Evolutionary conservation across 2,888 invertebrate species (phyloP).

Genomic region (Exephanes ischioxanthus): DNA sequence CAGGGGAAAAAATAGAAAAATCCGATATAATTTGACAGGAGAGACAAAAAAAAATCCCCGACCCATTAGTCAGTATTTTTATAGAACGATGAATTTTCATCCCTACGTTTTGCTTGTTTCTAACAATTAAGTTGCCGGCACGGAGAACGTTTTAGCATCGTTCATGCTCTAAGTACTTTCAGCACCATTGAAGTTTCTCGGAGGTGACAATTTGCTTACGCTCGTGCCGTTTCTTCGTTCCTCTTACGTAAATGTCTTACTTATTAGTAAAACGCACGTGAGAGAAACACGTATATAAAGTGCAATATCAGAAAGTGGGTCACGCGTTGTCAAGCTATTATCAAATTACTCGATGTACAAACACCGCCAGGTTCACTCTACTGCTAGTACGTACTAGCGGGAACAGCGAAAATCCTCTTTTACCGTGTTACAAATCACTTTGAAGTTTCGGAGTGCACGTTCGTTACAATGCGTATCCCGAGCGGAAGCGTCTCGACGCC

Average conservation of each 20-base stretch:
- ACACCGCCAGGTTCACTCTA: conserved; percentile 52
- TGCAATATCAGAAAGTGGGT: conserved; percentile 68
- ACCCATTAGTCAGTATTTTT: no score
- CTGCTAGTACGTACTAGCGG: conserved; percentile 28
- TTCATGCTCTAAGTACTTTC: not conserved
- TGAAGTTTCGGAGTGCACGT: conserved; percentile 66
- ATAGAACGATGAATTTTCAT: no score
- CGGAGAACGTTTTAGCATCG: not conserved
- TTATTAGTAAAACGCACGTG: conserved; percentile 20
- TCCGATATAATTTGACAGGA: no score
- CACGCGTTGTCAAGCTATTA: conserved; percentile 71
- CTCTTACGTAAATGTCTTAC: not conserved
- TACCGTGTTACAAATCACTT: conserved; percentile 64
- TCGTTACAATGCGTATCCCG: conserved; percentile 59
- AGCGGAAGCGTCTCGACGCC: no score
- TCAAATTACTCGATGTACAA: conserved; percentile 70
- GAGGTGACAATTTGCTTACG: not conserved
- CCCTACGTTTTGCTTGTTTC: no score
- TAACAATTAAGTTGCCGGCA: not conserved
- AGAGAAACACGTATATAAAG: conserved; percentile 37
- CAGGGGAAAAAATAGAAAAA: no score
- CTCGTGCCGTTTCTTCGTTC: not conserved
- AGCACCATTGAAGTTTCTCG: not conserved
- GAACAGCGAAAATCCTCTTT: conserved; percentile 24
- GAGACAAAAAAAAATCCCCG: no score